Percentiles rank a stretch among this genome's conserved stretches.
phyloP scores from a whole-genome alignment of 2,113 vertebrate species.

The Phylloscopus whistleri region DNA sequence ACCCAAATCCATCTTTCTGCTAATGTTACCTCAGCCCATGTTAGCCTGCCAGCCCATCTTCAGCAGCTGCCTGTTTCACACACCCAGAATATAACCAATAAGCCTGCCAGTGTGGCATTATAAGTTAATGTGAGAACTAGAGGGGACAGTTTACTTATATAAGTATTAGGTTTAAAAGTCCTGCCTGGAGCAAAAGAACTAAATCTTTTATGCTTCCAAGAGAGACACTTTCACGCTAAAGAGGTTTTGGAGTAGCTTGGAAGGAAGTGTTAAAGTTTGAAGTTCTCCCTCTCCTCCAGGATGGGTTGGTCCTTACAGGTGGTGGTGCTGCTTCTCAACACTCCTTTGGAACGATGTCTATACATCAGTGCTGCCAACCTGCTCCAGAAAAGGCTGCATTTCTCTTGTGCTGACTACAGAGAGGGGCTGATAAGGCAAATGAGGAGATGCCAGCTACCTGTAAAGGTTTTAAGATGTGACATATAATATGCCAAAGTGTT shows the following conservation, averaged over 20 bases:
- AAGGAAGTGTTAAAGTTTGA: not conserved
- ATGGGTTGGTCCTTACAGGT: not conserved
- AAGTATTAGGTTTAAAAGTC: slow-evolving; percentile 5
- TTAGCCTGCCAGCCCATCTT: not conserved
- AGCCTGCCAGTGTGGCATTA: not conserved
- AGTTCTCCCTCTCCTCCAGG: not conserved
- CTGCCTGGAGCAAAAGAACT: not conserved
- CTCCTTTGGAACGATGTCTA: not conserved
- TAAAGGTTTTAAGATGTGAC: not conserved
- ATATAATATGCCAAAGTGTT: not conserved
- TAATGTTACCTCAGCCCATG: not conserved
- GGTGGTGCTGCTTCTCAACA: accelerated
- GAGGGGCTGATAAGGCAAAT: not conserved
- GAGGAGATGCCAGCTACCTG: not conserved
- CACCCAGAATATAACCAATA: not conserved
- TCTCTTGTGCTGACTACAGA: not conserved
- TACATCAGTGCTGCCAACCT: not conserved
- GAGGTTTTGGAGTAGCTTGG: not conserved
- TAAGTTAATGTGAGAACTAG: not conserved
- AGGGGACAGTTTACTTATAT: not conserved
- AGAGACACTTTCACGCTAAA: not conserved
- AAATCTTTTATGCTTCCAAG: not conserved
- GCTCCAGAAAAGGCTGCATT: not conserved
- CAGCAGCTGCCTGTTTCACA: not conserved
- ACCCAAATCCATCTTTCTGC: not conserved